Evolutionary conservation across 2,888 invertebrate genomes (phyloP).

Genomic region (Silvanus unidentatus): DNA sequence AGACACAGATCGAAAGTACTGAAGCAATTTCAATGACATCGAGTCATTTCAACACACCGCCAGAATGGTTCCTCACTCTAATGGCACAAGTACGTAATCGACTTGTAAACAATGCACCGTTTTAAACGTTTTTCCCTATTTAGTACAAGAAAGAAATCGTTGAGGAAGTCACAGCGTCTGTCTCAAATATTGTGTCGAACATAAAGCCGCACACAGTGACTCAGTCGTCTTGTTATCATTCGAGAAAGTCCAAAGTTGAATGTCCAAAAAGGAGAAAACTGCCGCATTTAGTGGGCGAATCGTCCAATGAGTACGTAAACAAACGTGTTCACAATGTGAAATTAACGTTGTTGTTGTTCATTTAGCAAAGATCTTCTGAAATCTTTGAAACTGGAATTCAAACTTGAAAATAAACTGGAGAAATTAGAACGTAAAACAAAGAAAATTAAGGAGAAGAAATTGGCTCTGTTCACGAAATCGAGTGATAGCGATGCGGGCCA

Average conservation of each 20-base stretch:
- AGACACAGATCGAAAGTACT: not conserved
- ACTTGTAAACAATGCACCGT: too few species aligned
- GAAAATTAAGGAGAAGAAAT: slow-evolving; percentile 43
- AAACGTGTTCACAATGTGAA: too few species aligned
- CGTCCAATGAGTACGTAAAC: slow-evolving; percentile 25
- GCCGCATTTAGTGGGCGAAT: slow-evolving; percentile 19
- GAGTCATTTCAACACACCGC: slow-evolving; percentile 17
- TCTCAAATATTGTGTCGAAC: slow-evolving; percentile 19
- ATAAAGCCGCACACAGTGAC: slow-evolving; percentile 19
- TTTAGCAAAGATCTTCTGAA: slow-evolving; percentile 23
- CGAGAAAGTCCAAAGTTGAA: slow-evolving; percentile 30
- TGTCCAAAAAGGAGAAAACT: slow-evolving; percentile 29
- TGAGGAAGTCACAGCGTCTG: slow-evolving; percentile 33
- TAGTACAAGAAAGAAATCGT: slow-evolving; percentile 39
- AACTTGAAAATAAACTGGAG: slow-evolving; percentile 42
- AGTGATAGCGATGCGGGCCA: slow-evolving; percentile 26
- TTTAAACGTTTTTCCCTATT: slow-evolving; percentile 16
- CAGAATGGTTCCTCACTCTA: slow-evolving; percentile 30
- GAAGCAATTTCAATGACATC: slow-evolving; percentile 3
- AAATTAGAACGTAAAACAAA: slow-evolving; percentile 44
- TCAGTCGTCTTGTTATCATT: slow-evolving; percentile 20
- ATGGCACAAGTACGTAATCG: slow-evolving; percentile 28
- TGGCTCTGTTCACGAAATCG: slow-evolving; percentile 30
- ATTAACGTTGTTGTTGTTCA: not conserved
- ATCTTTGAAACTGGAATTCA: slow-evolving; percentile 35